phyloP scores from a whole-genome alignment of 92 coral and sea anemone species.

The Zoanthus solanderi region DNA sequence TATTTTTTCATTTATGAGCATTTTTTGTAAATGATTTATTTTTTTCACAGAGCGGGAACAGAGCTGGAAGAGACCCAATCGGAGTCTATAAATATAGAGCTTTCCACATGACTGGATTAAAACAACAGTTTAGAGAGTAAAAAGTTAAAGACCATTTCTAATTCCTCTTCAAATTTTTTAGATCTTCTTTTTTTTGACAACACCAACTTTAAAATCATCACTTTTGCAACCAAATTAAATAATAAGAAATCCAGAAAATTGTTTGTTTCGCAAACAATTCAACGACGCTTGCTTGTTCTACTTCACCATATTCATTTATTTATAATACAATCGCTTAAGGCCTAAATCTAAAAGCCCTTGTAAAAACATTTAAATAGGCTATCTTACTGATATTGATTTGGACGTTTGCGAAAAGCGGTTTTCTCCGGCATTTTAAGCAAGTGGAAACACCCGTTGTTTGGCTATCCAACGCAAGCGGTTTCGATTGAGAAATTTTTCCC shows the following conservation, averaged over 20 bases:
- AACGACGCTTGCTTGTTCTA: neutral
- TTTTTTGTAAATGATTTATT: neutral
- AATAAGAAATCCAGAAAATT: neutral
- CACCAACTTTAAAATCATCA: neutral
- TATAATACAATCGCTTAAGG: neutral
- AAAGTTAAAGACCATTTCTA: neutral
- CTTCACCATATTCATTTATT: neutral
- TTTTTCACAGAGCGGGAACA: neutral
- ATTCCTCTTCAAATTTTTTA: neutral
- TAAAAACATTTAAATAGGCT: neutral
- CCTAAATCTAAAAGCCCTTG: too few relatives aligned
- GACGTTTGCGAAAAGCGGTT: neutral
- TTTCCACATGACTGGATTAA: slow-evolving; percentile 1
- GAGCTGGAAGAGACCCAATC: neutral
- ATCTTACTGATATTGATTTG: too few relatives aligned
- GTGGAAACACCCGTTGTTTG: slow-evolving; percentile 29
- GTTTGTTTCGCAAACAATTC: neutral
- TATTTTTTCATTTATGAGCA: neutral
- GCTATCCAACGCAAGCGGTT: neutral
- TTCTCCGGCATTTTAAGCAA: slow-evolving; percentile 15
- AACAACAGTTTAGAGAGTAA: neutral
- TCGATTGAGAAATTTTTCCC: neutral
- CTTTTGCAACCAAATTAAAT: neutral
- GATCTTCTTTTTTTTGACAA: neutral
- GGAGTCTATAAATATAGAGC: neutral